Evolutionary conservation across 2,113 vertebrate species (phyloP), one percentile per base, ranked within the genome.

Genomic region (Shinisaurus crocodilurus): DNA sequence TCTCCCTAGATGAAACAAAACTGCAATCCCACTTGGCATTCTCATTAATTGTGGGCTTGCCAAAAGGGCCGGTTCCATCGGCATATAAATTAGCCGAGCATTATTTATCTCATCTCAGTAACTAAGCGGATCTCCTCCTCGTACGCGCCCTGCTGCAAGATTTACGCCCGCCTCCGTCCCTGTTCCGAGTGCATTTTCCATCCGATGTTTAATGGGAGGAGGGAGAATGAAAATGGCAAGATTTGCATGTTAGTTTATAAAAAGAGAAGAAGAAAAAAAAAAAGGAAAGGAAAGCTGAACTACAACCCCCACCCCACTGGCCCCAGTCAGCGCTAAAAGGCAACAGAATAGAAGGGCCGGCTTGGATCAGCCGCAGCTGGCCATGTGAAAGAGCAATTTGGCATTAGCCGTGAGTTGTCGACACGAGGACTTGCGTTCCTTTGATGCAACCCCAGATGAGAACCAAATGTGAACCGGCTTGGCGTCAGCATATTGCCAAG

Each of bases 41-140:
- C 97, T 67, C 97, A 97, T 97, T 97, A 96, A 98, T 97, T 97
- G 97, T 96, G 96, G 95, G 96, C 95, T 97, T 97, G 97, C 97
- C 97, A 97, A 97, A 94, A 91, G 63, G 95, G 94, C 96, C 94
- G 91, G 95, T 97, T 97, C 97, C 95, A 94, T 69, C 96, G 96
- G 96, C 96, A 94, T 97, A 96, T 96, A 97, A 97, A 97, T 97
- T 97, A 97, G 95, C 94, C 92, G 92, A 94, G 95, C 96, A 97
- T 97, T 96, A 97, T 98, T 97, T 96, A 94, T 96, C 95, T 97
- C 96, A 97, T 96, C 96, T 97, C 93, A 96, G 95, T 96, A 95
- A 91, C 95, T 94, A 94, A 96, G 95, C 94, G 94, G 96, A 93
- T 96, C 96, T 96, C 94, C 91, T 96, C 94, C 95, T 96, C 95